Percentiles rank a stretch among this genome's conserved stretches.
Conservation (phyloP, 1,140 invertebrate genomes). For the Lanistes nyassanus region DNA sequence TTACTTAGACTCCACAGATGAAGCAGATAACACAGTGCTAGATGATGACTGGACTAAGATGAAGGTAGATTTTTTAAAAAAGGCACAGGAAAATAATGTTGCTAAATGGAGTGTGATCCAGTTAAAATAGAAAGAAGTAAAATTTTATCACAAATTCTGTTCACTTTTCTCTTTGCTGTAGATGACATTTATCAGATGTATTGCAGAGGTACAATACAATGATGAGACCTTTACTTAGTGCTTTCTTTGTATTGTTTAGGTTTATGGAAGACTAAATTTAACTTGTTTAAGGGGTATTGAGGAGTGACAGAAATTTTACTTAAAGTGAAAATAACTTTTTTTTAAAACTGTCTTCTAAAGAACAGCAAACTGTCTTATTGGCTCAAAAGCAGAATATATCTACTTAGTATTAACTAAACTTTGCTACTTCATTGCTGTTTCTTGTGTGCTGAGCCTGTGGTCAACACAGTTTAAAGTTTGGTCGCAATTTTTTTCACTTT, state of each 20-base stretch:
- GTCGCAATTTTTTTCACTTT: too few relatives aligned
- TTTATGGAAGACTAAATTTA: neutral
- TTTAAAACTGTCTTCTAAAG: neutral
- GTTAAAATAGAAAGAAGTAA: neutral
- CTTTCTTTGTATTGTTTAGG: neutral
- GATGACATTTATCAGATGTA: neutral
- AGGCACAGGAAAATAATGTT: too few relatives aligned
- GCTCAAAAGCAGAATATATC: too few relatives aligned
- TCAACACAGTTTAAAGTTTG: too few relatives aligned
- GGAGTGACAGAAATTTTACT: too few relatives aligned
- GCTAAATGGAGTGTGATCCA: too few relatives aligned
- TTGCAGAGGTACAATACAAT: neutral
- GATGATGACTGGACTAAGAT: constrained; percentile 74
- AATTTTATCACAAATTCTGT: neutral
- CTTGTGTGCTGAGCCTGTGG: too few relatives aligned
- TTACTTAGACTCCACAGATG: constrained; percentile 78
- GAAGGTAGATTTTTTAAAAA: constrained; percentile 72
- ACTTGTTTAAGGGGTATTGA: too few relatives aligned
- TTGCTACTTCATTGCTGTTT: neutral
- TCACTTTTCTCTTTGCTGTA: neutral
- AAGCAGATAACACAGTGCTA: constrained; percentile 72
- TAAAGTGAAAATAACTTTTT: too few relatives aligned
- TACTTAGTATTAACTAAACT: neutral
- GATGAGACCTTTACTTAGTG: neutral
- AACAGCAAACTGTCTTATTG: neutral